Base-by-base conservation (phyloP, 2,797 vertebrate species). In the Epinephelus malabaricus region DNA sequence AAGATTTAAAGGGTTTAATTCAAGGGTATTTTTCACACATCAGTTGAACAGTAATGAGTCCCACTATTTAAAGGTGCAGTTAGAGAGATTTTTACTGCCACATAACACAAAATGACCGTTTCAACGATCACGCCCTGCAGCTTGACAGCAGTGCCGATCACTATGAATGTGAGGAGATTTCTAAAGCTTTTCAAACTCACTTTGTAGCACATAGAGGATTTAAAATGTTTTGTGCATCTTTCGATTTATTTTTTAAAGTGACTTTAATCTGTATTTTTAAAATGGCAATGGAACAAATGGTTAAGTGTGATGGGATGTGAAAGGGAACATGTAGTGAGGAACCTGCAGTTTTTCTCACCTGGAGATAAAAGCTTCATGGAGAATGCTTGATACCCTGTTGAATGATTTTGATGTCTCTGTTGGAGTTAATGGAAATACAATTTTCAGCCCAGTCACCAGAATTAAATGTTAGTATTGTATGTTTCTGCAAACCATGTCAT, bases 1-100 rank as follows among this genome's bases (percentile, higher is more conserved):
- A 59, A 67, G 70, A 77, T 84, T 84, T 71, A 73, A 23, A 61
- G 14, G 47, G 19, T 83, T 88, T 86, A 70, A 80, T 86, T 85
- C 56, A 43, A 74, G 78, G 38, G 40, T 80, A 69, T 85, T 87
- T 87, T 87, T 86, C 67, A 82, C 68, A 77, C 73, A 55, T 81
- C 74, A 56, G 69, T 79, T 76, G 46, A 87, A 69, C 66, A n/a
- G 67, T 90, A 85, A 91, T 88, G 81, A 86, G 61, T 51, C 18
- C 13, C n/a, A 12, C 69, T 53, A 58, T 85, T 88, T 81, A 67
- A 86, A 86, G 76, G 59, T 79, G 50, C 82, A 56, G 62, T 81
- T 71, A 83, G 55, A 55, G 53, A 59, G 56, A 53, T 64, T 86
- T 83, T 89, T 79, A 87, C 61, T 76, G 80, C 79, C 67, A 73